These are phyloP conservation scores for Cabera pusaria DNA, from an alignment of 2,888 invertebrate genomes.

Conservation along the genomic window DNA sequence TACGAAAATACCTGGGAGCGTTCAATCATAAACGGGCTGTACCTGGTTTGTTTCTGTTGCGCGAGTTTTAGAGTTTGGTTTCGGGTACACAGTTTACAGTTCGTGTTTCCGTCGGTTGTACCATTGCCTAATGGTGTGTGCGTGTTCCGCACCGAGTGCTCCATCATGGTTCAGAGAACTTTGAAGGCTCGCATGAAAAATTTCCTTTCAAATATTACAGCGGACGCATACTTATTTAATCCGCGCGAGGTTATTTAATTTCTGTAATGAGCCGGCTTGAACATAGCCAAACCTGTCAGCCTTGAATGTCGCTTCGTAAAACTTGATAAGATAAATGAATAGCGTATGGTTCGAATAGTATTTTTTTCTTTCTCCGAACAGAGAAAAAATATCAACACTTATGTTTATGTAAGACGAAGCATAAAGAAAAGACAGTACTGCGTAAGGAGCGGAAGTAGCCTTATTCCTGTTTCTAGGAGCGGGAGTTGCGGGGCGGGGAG, in stretches of 20 bases:
- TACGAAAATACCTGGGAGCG: conserved; percentile 72
- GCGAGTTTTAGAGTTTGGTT: conserved; percentile 52
- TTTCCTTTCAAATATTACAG: conserved; percentile 14
- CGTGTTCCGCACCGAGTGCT: conserved; percentile 35
- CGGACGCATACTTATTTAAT: conserved; percentile 11
- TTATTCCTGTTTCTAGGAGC: conserved; percentile 58
- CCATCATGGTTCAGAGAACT: conserved; percentile 33
- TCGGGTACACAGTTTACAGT: conserved; percentile 55
- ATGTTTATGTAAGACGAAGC: conserved; percentile 44
- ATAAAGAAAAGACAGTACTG: conserved; percentile 55
- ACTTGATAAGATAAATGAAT: conserved; percentile 29
- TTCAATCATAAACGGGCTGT: conserved; percentile 76
- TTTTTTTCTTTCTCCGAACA: conserved; percentile 32
- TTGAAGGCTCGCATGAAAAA: conserved; percentile 25
- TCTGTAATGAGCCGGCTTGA: conserved; percentile 25
- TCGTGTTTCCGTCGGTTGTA: conserved; percentile 48
- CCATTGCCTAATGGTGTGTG: conserved; percentile 48
- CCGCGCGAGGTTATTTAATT: conserved; percentile 16
- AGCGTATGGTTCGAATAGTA: conserved; percentile 27
- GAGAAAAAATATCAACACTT: conserved; percentile 41
- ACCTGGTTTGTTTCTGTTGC: conserved; percentile 81
- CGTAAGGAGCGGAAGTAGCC: conserved; percentile 64
- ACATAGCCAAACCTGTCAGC: conserved; percentile 22
- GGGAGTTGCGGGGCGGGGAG: conserved; percentile 41
- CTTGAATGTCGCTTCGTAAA: conserved; percentile 28